Conservation (phyloP, 2,797 vertebrate genomes). For the Semaprochilodus insignis region DNA sequence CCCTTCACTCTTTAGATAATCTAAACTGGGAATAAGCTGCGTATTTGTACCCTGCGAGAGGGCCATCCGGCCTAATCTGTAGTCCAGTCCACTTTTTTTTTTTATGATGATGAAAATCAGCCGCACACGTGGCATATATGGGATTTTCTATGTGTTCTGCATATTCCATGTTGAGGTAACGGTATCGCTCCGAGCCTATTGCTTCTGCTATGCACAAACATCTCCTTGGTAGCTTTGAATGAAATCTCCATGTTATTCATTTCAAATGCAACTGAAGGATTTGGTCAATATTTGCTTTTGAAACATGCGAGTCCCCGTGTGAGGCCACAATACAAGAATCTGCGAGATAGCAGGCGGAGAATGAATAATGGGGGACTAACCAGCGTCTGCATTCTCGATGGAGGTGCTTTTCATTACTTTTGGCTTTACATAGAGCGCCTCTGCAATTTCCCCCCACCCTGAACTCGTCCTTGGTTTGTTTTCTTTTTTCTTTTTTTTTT, state of each 20-base stretch:
- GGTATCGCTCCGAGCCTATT: conserved; percentile 31
- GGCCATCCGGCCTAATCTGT: conserved; percentile 39
- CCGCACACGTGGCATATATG: conserved; percentile 26
- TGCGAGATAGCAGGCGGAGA: conserved; percentile 53
- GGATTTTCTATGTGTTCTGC: background rate
- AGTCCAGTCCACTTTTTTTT: conserved; percentile 26
- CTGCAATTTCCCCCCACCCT: conserved; percentile 71
- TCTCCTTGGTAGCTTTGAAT: conserved; percentile 57
- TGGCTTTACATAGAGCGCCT: conserved; percentile 55
- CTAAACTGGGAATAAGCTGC: conserved; percentile 56
- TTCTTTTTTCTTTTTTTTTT: conserved; percentile 53
- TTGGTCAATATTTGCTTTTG: conserved; percentile 64
- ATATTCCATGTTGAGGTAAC: conserved; percentile 17
- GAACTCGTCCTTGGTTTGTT: conserved; percentile 58
- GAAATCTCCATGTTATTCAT: conserved; percentile 62
- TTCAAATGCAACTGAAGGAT: conserved; percentile 61
- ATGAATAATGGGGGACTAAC: conserved; percentile 54
- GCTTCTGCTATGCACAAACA: conserved; percentile 55
- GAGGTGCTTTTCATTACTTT: conserved; percentile 61
- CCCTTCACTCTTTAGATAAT: conserved; percentile 69
- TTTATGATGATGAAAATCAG: conserved; percentile 30
- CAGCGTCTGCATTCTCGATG: conserved; percentile 51
- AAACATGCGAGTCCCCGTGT: conserved; percentile 56
- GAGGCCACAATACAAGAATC: conserved; percentile 56
- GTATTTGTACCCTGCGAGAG: conserved; percentile 48